Evolutionary conservation across 2,797 vertebrate species (phyloP).

Genomic region (Dromococcyx pavoninus): DNA sequence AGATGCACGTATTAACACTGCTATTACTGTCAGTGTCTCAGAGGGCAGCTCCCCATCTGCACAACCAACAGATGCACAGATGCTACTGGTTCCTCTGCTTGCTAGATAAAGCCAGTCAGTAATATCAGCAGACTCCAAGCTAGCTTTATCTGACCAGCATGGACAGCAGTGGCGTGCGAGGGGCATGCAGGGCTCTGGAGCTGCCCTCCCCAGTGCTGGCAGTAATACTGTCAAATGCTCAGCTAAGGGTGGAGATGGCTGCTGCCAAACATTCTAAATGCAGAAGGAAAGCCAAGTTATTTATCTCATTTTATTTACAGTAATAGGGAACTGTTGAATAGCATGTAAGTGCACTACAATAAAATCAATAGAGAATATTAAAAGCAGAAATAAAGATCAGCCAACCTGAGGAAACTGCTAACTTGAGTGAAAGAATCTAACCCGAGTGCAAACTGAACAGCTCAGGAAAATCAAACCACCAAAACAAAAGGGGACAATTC

Average conservation of each 20-base stretch:
- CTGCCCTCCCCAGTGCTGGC: background rate
- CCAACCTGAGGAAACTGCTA: background rate
- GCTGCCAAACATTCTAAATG: slow-evolving; percentile 18
- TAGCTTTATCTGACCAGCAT: slow-evolving; percentile 3
- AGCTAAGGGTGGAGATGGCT: background rate
- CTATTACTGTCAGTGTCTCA: slow-evolving; percentile 1
- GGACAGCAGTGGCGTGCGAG: background rate
- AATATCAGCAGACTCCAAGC: slow-evolving; percentile 31
- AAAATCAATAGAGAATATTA: slow-evolving; percentile 55
- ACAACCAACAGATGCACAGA: slow-evolving; percentile 29
- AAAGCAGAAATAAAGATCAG: slow-evolving; percentile 57
- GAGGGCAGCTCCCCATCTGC: slow-evolving; percentile 30
- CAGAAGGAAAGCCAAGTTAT: slow-evolving; percentile 23
- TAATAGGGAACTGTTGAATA: slow-evolving; percentile 29
- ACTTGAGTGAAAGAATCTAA: slow-evolving; percentile 11
- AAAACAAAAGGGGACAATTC: background rate
- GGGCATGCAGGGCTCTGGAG: background rate
- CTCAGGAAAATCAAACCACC: background rate
- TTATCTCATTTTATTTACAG: slow-evolving; percentile 61
- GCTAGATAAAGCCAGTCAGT: slow-evolving; percentile 28
- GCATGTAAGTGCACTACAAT: slow-evolving; percentile 29
- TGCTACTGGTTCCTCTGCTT: slow-evolving; percentile 9
- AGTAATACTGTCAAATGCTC: background rate
- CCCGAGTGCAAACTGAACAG: background rate
- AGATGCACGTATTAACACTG: background rate